Evolutionary conservation across 1,140 invertebrate genomes (phyloP).

Genomic region (Cyclina sinensis): DNA sequence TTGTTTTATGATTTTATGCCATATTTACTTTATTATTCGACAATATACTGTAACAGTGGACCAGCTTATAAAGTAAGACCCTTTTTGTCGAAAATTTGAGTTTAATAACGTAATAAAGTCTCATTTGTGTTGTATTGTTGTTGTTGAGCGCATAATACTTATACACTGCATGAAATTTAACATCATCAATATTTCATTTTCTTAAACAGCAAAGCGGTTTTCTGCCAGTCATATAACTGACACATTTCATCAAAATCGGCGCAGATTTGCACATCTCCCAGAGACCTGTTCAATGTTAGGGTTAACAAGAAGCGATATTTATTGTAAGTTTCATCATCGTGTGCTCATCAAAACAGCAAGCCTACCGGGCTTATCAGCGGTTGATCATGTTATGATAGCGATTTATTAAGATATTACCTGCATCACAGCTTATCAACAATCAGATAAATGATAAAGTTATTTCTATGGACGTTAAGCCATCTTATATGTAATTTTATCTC

Average conservation of each 20-base stretch:
- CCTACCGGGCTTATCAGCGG: constrained; percentile 14
- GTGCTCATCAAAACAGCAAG: constrained; percentile 34
- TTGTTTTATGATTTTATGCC: no score
- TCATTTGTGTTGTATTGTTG: no score
- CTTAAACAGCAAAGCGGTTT: no score
- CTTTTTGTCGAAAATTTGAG: no score
- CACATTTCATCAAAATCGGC: constrained; percentile 12
- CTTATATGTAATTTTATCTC: not conserved
- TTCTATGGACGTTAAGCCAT: not conserved
- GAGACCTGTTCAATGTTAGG: not conserved
- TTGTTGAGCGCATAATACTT: no score
- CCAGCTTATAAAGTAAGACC: no score
- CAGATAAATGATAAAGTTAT: not conserved
- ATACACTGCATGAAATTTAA: no score
- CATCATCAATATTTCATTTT: no score
- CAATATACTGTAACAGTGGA: no score
- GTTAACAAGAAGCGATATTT: constrained; percentile 24
- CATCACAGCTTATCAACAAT: not conserved
- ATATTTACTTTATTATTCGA: no score
- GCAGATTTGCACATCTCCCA: not conserved
- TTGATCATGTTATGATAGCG: constrained; percentile 17
- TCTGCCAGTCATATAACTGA: not conserved
- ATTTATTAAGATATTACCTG: constrained; percentile 32
- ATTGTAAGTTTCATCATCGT: constrained; percentile 9
- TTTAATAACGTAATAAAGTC: no score